Evolutionary conservation across 2,888 invertebrate species (phyloP), one percentile per base, ranked within the genome.

Genomic region (Scaptomyza flava): DNA sequence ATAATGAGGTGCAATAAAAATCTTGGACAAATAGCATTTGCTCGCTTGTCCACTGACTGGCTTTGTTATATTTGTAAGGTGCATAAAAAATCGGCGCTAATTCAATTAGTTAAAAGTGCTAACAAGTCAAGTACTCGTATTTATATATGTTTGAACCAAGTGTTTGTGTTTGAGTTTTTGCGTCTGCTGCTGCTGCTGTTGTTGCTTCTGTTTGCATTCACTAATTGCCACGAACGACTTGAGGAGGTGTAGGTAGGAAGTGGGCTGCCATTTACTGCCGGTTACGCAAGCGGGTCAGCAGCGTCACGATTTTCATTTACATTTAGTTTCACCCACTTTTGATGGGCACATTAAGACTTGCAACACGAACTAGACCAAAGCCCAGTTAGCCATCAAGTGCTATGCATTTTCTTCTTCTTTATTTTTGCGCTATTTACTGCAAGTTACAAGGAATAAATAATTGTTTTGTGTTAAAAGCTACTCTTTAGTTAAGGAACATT

Each of bases 211-310:
- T 71, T 74, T 74, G 77, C 68, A 63, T 57, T 71, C 62, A 86
- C 82, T 82, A 83, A 86, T 86, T 74, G 72, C 87, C 60, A 66
- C 65, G 52, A 72, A 72, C 54, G 56, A 64, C 60, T 61, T 48
- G 64, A 64, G 50, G n/a, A 51, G 68, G 67, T 79, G 80, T 72
- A 65, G 77, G 80, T 72, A 72, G 80, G 75, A 79, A 82, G 71
- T 85, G 45, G 33, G 42, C 56, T 72, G 56, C 48, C 17, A 27
- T 47, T 41, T 17, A 34, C 66, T 69, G 58, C 36, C 60, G 52
- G 68, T 86, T 82, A 83, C 73, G 86, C 83, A 82, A 82, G 41
- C 73, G 58, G 86, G 86, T 78, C 86, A 86, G 65, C 62, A 38
- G 45, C 57, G 42, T 58, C 81, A 81, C 83, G 86, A 83, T 64